Base-by-base conservation (phyloP, 2,888 invertebrate genomes). In the Automeris io region DNA sequence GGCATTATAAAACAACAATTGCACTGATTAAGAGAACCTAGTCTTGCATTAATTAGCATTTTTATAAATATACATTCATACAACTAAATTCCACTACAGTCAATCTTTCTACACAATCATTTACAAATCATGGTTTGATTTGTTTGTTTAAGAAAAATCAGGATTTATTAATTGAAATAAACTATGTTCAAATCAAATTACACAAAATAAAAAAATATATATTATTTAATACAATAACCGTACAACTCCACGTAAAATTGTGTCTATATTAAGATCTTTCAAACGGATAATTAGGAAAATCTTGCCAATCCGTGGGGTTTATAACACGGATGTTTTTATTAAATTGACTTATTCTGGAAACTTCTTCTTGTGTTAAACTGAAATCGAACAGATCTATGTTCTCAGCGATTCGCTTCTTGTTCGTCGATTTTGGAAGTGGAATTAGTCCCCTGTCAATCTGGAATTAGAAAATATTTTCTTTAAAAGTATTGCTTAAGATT, bases 301-400 rank as follows among this genome's bases (percentile, higher is more conserved):
- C 53, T 13, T 61, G 60, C 50, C 59, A 68, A 3, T 47, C 47
- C 0, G 47, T 42, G 0, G 63, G 47, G n/a, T 70, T 57, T 2
- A 83, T 74, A 2, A 82, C 75, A 8, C 82, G 49, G 2, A 61
- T 39, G 41, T 86, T 70, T 38, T 61, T 80, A 45, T 90, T 85
- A 46, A 88, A 91, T 1, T 68, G 59, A 42, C 82, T 88, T 41
- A 91, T 74, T 1, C 81, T 46, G 0, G 69, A 62, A 1, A 90
- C 77, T 55, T 91, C 91, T 0, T 88, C 82, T 0, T 67, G 49
- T 0, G 81, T 77, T 18, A 91, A 64, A 42, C 87, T 55, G 66
- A 91, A 91, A 65, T 91, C 89, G 43, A 91, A 91, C 2, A 91
- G 50, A 40, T 90, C 69, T 5, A 91, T 88, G 61, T 91, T 91